Evolutionary conservation across 2,113 vertebrate species (phyloP), one percentile per base, ranked within the genome.

Genomic region (Poicephalus meyeri): DNA sequence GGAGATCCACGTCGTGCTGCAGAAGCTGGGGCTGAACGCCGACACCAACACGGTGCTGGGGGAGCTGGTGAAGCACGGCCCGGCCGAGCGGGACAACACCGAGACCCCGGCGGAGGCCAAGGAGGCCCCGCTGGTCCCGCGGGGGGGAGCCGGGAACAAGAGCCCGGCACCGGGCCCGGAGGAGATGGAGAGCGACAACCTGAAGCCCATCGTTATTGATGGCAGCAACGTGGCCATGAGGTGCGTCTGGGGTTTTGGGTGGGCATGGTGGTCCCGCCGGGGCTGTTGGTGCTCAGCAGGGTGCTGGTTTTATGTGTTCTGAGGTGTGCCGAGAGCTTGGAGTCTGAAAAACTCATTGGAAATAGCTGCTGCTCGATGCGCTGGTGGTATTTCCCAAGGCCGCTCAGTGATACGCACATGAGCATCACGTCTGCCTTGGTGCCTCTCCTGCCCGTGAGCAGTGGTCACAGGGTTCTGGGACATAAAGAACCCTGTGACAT

Each of bases 201-300:
- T 99, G 91, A 99, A 98, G 71, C 98, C 99, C 3, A 91, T 99
- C 47, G 99, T 99, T 17, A 99, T 99, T 50, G 99, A 99, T 6
- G 99, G 99, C 53, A 99, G 99, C 98, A 99, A 99, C 20, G 99
- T 99, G 86, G 99, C 99, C 87, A 99, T 99, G 99, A 99, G 99
- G 99, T 99, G 96, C 6, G 96, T 88, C 15, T 9, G 24, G 80
- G 65, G 24, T 1, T 10, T 16, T 4, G 72, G 81, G 46, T 3
- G 41, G 61, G 26, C 9, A 1, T 1, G 7, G 13, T 0, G 17
- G 29, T 10, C 39, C 13, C 24, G 3, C 4, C 5, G 26, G 66
- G 35, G 60, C 65, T 33, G 33, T 1, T 1, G 17, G 7, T 1
- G 20, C 33, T 10, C 3, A 3, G 4, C 12, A 10, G 4, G 56